Base-by-base conservation (phyloP, 2,113 vertebrate genomes). In the Nannospalax galili region DNA sequence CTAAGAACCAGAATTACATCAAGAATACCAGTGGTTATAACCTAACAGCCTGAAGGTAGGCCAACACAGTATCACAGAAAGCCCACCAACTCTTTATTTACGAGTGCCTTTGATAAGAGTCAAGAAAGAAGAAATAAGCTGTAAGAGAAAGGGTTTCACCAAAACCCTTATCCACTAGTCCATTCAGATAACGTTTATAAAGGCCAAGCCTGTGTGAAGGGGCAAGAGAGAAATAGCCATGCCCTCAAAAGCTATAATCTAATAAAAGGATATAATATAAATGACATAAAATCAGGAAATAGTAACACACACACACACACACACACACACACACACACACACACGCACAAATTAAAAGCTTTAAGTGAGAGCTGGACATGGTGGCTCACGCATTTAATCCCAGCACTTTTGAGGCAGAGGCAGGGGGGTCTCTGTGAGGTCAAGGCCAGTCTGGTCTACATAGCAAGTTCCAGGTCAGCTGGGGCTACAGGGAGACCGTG, bases 61-160 rank as follows among this genome's bases (percentile, higher is more conserved):
- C 35, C 35, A 62, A 75, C 7, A 69, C 35, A 82, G 58, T 24
- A 37, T 42, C 79, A 64, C 28, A 60, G 16, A 92, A 89, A 84
- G 84, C n/a, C 60, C 60, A 60, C 30, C 64, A 48, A 78, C 32
- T 70, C 56, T 30, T 64, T 30, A 35, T 40, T 26, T 22, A 24
- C 69, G 70, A 75, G 5, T 62, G 78, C 30, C n/a, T 45, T 89
- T 84, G 64, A 22, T 35, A 11, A 92, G 72, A 93, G 77, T 40
- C 86, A 87, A 80, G 52, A 91, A 67, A 84, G 15, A 91, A 88
- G 52, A 42, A 91, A 42, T 48, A 80, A 52, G 42, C 30, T 78
- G 12, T 45, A 40, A 64, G 26, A 64, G 3, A 84, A 86, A 15
- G 10, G 2, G 7, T 81, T 87, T 84, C 26, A n/a, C 45, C 60